phyloP scores from a whole-genome alignment of 1,140 invertebrate genomes.

The Zaprionus nigranus region DNA sequence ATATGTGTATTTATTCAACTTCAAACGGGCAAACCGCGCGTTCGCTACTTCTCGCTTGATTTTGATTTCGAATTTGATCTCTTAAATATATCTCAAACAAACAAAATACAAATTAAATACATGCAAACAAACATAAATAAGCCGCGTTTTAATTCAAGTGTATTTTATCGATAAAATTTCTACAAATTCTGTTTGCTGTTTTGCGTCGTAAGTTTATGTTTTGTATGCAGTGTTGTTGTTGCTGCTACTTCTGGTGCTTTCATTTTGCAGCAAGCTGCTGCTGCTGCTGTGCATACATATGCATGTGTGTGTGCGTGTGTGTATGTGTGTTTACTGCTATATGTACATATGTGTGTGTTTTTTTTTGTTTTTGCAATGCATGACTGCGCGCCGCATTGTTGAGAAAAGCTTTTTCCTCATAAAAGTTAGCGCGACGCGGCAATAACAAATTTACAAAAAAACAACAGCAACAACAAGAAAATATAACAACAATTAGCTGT shows the following conservation, averaged over 20 bases:
- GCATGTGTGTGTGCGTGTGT: neutral
- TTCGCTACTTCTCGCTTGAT: constrained; percentile 54
- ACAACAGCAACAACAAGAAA: neutral
- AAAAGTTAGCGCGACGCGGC: constrained; percentile 61
- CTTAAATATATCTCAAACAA: constrained; percentile 39
- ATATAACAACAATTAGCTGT: constrained; percentile 50
- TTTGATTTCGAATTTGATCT: constrained; percentile 54
- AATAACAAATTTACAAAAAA: constrained; percentile 59
- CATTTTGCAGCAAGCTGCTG: constrained; percentile 67
- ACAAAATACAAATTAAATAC: neutral
- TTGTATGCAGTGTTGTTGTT: constrained; percentile 50
- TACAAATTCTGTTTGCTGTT: constrained; percentile 30
- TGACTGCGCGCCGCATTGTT: constrained; percentile 68
- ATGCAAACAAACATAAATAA: neutral
- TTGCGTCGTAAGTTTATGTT: constrained; percentile 54
- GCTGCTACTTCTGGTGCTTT: constrained; percentile 65
- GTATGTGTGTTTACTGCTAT: constrained; percentile 57
- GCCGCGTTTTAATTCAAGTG: constrained; percentile 13
- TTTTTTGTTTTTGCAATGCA: constrained; percentile 62
- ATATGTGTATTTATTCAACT: constrained; percentile 54
- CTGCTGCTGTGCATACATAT: constrained; percentile 28
- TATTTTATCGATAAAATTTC: constrained; percentile 1
- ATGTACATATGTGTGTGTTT: constrained; percentile 26
- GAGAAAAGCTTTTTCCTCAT: constrained; percentile 72
- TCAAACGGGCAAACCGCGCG: constrained; percentile 57